phyloP scores from a whole-genome alignment of 2,888 invertebrate genomes.

The Cremastinae sp. region DNA sequence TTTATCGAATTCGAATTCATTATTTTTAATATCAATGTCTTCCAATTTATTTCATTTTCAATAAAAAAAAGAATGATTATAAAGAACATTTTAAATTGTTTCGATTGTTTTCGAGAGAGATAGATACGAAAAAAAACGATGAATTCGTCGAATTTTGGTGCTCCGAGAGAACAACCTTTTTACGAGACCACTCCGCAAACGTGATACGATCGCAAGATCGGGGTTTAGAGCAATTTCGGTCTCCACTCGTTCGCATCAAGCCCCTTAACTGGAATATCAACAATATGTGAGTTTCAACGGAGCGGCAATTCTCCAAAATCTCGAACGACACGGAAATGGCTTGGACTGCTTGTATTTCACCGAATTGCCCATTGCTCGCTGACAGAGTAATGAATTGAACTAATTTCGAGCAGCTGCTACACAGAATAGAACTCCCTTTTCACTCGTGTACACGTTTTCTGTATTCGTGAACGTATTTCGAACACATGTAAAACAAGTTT shows the following conservation, averaged over 20 bases:
- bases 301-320: slow-evolving; percentile 6
- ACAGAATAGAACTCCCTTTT: neutral
- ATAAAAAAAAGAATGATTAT: no score
- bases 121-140: no score
- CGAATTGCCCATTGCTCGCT: neutral
- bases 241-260: neutral
- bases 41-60: no score
- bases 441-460: neutral
- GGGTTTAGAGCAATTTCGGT: neutral
- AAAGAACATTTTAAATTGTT: no score
- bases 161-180: no score
- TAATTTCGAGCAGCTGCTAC: slow-evolving; percentile 36
- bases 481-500: neutral
- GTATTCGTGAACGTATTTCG: neutral
- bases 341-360: slow-evolving; percentile 14
- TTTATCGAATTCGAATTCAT: no score
- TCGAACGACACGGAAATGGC: slow-evolving; percentile 7
- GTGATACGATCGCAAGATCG: neutral
- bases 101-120: no score
- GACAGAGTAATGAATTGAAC: slow-evolving; percentile 48
- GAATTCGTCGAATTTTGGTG: no score
- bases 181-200: neutral
- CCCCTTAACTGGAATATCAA: slow-evolving; percentile 7
- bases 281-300: slow-evolving; percentile 15
- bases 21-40: no score